Conservation (phyloP, 2,113 vertebrate genomes). For the Oryzias woworae region DNA sequence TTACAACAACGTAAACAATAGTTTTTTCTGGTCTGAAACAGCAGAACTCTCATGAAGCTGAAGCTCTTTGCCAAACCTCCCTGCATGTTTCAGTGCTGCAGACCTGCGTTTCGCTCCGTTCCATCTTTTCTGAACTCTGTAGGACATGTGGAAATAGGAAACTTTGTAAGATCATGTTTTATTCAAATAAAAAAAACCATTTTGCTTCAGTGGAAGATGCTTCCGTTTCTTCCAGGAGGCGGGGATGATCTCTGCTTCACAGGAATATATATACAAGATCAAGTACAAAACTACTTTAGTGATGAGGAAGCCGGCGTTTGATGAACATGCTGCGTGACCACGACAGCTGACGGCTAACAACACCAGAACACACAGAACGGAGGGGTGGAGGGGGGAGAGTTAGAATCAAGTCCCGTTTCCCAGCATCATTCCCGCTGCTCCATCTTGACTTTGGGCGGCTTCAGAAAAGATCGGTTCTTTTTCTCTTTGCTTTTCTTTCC, state of each 20-base stretch:
- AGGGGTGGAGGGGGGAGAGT: background rate
- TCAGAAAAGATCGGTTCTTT: slow-evolving; percentile 95
- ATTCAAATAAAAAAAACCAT: slow-evolving; percentile 38
- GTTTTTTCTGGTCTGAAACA: too few species aligned
- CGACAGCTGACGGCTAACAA: slow-evolving; percentile 44
- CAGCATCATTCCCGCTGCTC: slow-evolving; percentile 83
- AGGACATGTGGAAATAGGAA: slow-evolving; percentile 4
- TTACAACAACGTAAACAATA: too few species aligned
- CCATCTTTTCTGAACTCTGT: slow-evolving; percentile 5
- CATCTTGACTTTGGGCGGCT: slow-evolving; percentile 99
- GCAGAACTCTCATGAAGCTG: too few species aligned
- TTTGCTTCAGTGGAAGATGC: slow-evolving; percentile 45
- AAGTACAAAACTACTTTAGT: slow-evolving; percentile 64
- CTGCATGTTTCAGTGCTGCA: too few species aligned
- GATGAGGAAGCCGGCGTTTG: slow-evolving; percentile 13
- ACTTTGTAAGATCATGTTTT: slow-evolving; percentile 39
- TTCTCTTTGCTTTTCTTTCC: slow-evolving; percentile 97
- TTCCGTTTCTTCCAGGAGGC: slow-evolving; percentile 34
- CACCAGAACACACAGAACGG: slow-evolving; percentile 32
- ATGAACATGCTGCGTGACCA: slow-evolving; percentile 19
- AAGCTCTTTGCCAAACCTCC: too few species aligned
- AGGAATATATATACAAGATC: slow-evolving; percentile 69
- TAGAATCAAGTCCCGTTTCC: slow-evolving; percentile 40
- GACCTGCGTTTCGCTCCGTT: too few species aligned
- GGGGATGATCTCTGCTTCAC: slow-evolving; percentile 41